phyloP scores from a whole-genome alignment of 2,113 vertebrate genomes.

The Grallaria varia region DNA sequence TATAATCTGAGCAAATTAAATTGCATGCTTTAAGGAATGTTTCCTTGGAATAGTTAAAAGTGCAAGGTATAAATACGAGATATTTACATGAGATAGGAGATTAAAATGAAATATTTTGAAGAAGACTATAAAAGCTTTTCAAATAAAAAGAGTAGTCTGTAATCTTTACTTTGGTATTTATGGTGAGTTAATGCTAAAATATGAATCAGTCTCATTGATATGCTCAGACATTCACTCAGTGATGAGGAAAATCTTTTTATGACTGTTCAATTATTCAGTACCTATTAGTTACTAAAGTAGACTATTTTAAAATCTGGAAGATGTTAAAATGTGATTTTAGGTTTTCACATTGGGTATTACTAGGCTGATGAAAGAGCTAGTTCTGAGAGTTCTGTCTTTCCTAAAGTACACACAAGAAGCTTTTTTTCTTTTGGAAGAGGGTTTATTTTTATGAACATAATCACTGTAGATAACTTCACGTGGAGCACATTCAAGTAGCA shows the following conservation, averaged over 20 bases:
- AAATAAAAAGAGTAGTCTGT: neutral
- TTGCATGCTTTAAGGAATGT: slow-evolving; percentile 37
- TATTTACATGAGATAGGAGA: neutral
- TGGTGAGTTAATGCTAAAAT: neutral
- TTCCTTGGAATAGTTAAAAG: slow-evolving; percentile 51
- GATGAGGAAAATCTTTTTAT: neutral
- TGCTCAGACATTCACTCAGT: neutral
- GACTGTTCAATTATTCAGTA: neutral
- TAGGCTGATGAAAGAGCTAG: neutral
- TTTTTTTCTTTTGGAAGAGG: neutral
- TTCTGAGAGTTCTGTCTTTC: neutral
- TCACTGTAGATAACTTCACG: neutral
- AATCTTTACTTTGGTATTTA: neutral
- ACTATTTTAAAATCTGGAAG: neutral
- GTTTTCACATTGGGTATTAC: neutral
- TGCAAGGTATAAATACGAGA: neutral
- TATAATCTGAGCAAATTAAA: slow-evolving; percentile 35
- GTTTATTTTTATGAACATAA: neutral
- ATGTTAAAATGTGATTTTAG: neutral
- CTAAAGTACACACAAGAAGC: neutral
- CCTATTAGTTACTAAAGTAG: neutral
- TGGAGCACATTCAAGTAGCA: neutral
- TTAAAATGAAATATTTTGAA: neutral
- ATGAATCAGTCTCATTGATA: neutral
- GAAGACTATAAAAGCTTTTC: neutral